Base-by-base conservation (phyloP, 2,797 vertebrate genomes). In the Netta rufina region DNA sequence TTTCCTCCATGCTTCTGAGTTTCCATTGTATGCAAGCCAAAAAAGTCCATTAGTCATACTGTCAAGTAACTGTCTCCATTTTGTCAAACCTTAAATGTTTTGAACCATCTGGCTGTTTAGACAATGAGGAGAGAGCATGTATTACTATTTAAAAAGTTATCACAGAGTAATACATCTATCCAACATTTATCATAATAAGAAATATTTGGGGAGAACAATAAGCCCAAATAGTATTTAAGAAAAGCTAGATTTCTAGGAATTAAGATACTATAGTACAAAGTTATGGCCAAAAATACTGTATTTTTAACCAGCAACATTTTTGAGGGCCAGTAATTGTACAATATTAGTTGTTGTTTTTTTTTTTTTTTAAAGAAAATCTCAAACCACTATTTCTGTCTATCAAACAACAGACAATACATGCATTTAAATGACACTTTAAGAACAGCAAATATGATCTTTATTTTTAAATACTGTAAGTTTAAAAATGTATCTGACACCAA, bases 231-330 rank as follows among this genome's bases (percentile, higher is more conserved):
- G 43, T 84, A 95, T 92, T 95, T 94, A 72, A 57, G 84, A 95
- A 95, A 92, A 97, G 95, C 81, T 87, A 72, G 92, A 96, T 95
- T 97, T 95, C 86, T 95, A 96, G 80, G 92, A 98, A 97, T 92
- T 90, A 98, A 97, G 74, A 97, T 97, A 95, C 89, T 96, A 24
- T 90, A 91, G 62, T 96, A 97, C 43, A 38, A 97, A 94, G 81
- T 89, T 96, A 96, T 97, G 97, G 97, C 90, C 96, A 97, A 97
- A 98, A 98, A 96, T 97, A 97, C 6, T 97, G 94, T 97, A 97
- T 97, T 97, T 98, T 97, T 97, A 98, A 98, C 95, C 96, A 97
- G 93, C 90, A 97, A 97, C 77, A 96, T 95, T 95, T 97, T 77
- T 93, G 83, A 97, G 96, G 84, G 96, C 93, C 60, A 96, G 82